These are phyloP conservation scores for Lophotis ruficrista DNA, from an alignment of 2,113 vertebrate species.

Conservation along the genomic window DNA sequence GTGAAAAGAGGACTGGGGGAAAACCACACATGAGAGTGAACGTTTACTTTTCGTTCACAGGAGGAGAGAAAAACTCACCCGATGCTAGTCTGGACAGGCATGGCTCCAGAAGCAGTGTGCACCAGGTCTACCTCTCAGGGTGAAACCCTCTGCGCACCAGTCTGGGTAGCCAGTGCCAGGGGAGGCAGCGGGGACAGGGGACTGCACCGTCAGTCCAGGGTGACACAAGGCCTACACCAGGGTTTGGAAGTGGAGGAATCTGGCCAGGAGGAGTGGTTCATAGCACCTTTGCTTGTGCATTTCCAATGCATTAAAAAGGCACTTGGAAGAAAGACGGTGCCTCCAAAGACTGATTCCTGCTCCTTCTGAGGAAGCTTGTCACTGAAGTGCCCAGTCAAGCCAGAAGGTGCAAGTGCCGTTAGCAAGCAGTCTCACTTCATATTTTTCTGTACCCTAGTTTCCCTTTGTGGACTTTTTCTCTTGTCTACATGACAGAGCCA, in stretches of 20 bases:
- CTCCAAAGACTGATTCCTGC: background rate
- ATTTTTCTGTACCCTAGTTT: background rate
- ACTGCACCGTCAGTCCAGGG: too few species aligned
- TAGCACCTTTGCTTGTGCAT: background rate
- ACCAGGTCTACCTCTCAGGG: background rate
- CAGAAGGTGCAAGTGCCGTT: background rate
- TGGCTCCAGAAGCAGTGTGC: background rate
- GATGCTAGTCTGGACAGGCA: background rate
- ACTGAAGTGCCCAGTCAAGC: background rate
- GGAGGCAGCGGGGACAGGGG: background rate
- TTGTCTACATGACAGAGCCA: background rate
- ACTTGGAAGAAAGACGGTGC: background rate
- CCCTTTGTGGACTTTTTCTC: background rate
- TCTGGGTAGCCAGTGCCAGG: background rate
- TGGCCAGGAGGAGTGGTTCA: background rate
- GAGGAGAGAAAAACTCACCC: background rate
- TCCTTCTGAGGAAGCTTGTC: background rate
- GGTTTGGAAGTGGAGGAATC: background rate
- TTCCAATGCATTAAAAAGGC: background rate
- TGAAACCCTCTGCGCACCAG: background rate
- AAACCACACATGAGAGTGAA: background rate
- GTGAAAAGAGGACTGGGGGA: background rate
- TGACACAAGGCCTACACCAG: rapidly evolving
- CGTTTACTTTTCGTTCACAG: background rate
- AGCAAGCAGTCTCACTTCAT: background rate